Percentiles rank a stretch among this genome's conserved stretches.
These are phyloP conservation scores for Morus bassanus DNA, from an alignment of 2,797 vertebrate species.

Conservation along the genomic window DNA sequence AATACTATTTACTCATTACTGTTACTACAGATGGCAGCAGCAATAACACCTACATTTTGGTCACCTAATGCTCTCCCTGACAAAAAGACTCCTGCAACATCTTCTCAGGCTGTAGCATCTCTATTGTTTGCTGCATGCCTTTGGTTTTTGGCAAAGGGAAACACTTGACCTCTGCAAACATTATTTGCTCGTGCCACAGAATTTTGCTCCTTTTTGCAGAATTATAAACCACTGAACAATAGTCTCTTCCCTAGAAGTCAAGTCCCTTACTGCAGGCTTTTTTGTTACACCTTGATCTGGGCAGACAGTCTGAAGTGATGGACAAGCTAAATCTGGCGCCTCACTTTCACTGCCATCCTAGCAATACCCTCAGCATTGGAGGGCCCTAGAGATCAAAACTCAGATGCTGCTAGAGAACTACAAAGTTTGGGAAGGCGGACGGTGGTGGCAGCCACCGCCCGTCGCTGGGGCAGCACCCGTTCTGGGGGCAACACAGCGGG, in stretches of 20 bases:
- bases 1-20: not conserved
- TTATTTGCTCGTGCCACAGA: not conserved
- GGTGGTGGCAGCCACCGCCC: not conserved
- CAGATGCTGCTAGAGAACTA: not conserved
- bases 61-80: not conserved
- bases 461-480: rapidly evolving
- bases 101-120: not conserved
- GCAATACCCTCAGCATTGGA: not conserved
- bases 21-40: not conserved
- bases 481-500: not conserved
- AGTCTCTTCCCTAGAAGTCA: not conserved
- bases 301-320: not conserved
- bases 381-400: not conserved
- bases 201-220: not conserved
- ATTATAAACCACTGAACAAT: not conserved
- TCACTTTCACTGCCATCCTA: not conserved
- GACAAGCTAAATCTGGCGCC: rapidly evolving
- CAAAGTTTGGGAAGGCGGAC: not conserved
- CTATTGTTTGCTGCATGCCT: not conserved
- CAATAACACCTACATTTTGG: not conserved
- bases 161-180: not conserved
- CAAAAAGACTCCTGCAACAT: not conserved
- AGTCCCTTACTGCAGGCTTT: not conserved
- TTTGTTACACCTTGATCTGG: not conserved
- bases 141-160: not conserved